A percentile compares a stretch with the other conserved stretches of the same genome.
Conservation (phyloP, 2,113 vertebrate species). For the Alaudala cheleensis region DNA sequence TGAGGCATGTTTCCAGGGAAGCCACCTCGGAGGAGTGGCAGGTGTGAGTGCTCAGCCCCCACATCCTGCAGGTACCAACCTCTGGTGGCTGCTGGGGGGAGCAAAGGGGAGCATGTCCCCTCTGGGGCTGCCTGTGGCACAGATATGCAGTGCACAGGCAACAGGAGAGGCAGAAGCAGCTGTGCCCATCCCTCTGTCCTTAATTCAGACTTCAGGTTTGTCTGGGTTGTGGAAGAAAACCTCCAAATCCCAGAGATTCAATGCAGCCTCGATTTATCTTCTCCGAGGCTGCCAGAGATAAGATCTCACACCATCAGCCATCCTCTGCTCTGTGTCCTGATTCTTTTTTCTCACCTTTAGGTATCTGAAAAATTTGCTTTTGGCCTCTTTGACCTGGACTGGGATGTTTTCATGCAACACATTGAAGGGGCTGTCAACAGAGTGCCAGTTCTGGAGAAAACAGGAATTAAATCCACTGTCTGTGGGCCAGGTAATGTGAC, state of each 20-base stretch:
- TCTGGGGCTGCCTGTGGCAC: background rate
- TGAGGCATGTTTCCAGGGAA: background rate
- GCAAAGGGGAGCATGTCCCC: background rate
- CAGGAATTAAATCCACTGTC: conserved; percentile 94
- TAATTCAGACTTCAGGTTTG: background rate
- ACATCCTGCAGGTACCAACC: rapidly evolving
- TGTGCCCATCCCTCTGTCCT: background rate
- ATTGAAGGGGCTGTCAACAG: conserved; percentile 91
- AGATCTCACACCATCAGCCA: background rate
- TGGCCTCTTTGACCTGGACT: conserved; percentile 95
- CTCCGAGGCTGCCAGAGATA: background rate
- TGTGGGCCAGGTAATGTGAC: conserved; percentile 87
- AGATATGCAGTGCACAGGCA: background rate
- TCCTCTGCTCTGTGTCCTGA: background rate
- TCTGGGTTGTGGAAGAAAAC: background rate
- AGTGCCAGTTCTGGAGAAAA: conserved; percentile 87
- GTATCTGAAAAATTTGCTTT: conserved; percentile 93
- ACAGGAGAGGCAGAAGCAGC: background rate
- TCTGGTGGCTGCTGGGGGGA: background rate
- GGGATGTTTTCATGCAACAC: conserved; percentile 93
- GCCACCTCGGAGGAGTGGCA: background rate
- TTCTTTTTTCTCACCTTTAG: conserved; percentile 52
- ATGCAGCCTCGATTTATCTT: background rate
- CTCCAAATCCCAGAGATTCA: background rate
- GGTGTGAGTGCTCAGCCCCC: rapidly evolving